Evolutionary conservation across 2,888 invertebrate genomes (phyloP), one percentile per base, ranked within the genome.

Genomic region (Amphimallon solstitiale): DNA sequence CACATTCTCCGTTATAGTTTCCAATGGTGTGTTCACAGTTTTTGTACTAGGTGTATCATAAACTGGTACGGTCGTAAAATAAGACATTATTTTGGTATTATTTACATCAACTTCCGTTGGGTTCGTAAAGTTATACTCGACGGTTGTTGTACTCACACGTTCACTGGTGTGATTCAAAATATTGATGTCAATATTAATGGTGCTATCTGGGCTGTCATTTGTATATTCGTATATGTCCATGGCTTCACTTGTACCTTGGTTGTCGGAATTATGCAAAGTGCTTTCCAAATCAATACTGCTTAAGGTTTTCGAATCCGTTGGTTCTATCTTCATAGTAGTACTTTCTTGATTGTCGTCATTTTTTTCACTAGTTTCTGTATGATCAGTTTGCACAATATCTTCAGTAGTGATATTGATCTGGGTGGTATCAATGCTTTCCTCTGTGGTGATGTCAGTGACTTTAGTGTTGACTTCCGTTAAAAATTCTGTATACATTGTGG

Each of bases 401-500:
- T 52, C 21, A 14, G 38, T 45, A 45, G 34, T 37, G 34, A 21
- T 54, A 23, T 43, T 56, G 43, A n/a, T 21, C 43, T 12, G 21
- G 2, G 12, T 38, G 14, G 9, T 38, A 17, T 7, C 38, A 19
- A 59, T 0, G n/a, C 23, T 15, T 40, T 63, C 9, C 21, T 59
- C 43, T 38, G 61, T 54, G 37, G 66, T 59, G 19, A 49, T 61
- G 63, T 66, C 56, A 38, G 38, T 63, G 10, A 37, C 49, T 52
- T 59, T 49, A 15, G 61, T 35, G 19, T 51, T 15, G 35, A 4
- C 10, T 10, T 17, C 21, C 1, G 29, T 48, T 6, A 5, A 43
- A 15, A 23, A n/a, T 54, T 64, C 63, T 23, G 45, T 64, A 10
- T 52, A 64, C n/a, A 52, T 63, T 49, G 68, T 70, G 1, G 60